These are phyloP conservation scores for Pedionomus torquatus DNA, from an alignment of 2,113 vertebrate species.

Conservation along the genomic window DNA sequence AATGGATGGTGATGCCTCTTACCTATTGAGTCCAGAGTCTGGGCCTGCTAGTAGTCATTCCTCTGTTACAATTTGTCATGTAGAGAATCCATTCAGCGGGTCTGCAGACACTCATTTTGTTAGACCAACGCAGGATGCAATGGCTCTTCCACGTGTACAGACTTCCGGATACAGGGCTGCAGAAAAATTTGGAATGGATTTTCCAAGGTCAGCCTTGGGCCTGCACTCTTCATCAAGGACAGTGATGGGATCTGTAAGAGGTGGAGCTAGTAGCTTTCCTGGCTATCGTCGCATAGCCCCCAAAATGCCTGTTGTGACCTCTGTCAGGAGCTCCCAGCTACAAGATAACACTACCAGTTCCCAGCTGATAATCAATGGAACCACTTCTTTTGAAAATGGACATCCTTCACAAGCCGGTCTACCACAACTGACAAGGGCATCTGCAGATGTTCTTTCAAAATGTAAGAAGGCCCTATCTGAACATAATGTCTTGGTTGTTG, in stretches of 20 bases:
- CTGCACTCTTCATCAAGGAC: constrained; percentile 84
- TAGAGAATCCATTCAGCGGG: constrained; percentile 76
- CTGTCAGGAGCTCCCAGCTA: constrained; percentile 75
- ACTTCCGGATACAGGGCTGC: constrained; percentile 70
- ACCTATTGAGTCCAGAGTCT: constrained; percentile 80
- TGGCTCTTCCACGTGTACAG: constrained; percentile 77
- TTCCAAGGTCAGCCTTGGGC: constrained; percentile 84
- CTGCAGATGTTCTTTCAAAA: constrained; percentile 94
- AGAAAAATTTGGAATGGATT: constrained; percentile 88
- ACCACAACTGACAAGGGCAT: constrained; percentile 89
- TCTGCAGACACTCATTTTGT: constrained; percentile 83
- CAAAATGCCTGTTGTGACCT: constrained; percentile 83
- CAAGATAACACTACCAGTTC: constrained; percentile 81
- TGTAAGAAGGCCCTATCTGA: constrained; percentile 95
- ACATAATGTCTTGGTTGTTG: constrained; percentile 93
- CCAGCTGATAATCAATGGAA: constrained; percentile 81
- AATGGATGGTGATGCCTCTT: constrained; percentile 80
- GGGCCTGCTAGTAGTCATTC: constrained; percentile 69
- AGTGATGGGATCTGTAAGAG: constrained; percentile 77
- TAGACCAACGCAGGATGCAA: constrained; percentile 82
- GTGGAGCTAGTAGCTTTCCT: constrained; percentile 79
- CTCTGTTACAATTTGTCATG: constrained; percentile 78
- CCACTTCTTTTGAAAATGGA: constrained; percentile 71
- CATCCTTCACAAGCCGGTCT: constrained; percentile 76
- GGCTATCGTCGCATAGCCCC: constrained; percentile 90